phyloP scores from a whole-genome alignment of 1,140 invertebrate species.

The Drosophila lacteicornis region DNA sequence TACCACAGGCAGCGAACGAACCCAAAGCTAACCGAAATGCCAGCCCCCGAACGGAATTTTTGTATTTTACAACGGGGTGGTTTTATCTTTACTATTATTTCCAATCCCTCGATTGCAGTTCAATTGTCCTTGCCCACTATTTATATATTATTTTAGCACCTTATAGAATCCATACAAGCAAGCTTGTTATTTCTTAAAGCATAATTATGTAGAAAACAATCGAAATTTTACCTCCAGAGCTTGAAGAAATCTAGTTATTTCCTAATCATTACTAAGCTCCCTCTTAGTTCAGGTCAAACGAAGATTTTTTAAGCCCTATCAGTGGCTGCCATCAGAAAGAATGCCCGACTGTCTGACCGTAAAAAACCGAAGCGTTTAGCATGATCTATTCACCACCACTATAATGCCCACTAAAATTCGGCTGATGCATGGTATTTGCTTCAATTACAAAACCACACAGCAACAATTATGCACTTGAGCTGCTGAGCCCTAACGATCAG shows the following conservation, averaged over 20 bases:
- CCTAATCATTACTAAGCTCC: background rate
- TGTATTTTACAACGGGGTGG: too few relatives aligned
- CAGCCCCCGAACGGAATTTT: too few relatives aligned
- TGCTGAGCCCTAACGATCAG: slow-evolving; percentile 19
- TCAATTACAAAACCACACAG: slow-evolving; percentile 61
- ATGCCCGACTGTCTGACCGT: slow-evolving; percentile 41
- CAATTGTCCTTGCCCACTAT: too few relatives aligned
- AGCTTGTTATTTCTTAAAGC: background rate
- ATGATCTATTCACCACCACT: background rate
- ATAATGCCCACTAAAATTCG: slow-evolving; percentile 24
- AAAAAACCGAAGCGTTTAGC: background rate
- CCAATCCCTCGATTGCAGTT: too few relatives aligned
- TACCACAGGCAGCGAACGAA: too few relatives aligned
- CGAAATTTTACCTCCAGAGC: background rate
- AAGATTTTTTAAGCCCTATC: slow-evolving; percentile 26
- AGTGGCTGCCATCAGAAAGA: slow-evolving; percentile 54
- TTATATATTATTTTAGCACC: too few relatives aligned
- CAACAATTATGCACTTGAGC: slow-evolving; percentile 67
- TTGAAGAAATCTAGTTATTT: background rate
- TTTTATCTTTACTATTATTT: too few relatives aligned
- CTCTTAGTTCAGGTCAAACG: background rate
- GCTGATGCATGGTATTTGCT: slow-evolving; percentile 44
- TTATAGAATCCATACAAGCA: too few relatives aligned
- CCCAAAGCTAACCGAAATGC: too few relatives aligned
- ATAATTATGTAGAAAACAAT: background rate